Percentiles rank a stretch among this genome's conserved stretches.
Conservation (phyloP, 2,797 vertebrate genomes). For the Malurus splendens region DNA sequence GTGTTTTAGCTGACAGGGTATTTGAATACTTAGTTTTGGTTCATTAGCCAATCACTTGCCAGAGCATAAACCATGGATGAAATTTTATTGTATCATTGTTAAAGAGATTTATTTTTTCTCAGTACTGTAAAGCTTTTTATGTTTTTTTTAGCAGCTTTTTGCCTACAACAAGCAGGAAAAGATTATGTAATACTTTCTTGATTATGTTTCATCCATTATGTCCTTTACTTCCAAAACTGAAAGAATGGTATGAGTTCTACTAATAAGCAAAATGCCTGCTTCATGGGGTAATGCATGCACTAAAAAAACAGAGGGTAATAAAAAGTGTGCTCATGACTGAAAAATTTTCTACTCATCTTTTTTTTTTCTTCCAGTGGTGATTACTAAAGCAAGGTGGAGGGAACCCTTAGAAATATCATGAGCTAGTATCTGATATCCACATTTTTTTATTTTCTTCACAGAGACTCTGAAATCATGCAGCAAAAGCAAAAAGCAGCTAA, state of each 20-base stretch:
- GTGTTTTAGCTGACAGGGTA: neutral
- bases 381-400: neutral
- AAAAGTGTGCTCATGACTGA: neutral
- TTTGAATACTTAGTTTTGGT: neutral
- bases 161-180: neutral
- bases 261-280: neutral
- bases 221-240: neutral
- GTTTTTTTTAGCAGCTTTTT: neutral
- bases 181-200: neutral
- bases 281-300: neutral
- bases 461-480: constrained; percentile 78
- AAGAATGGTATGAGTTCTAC: neutral
- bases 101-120: neutral
- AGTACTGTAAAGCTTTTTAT: neutral
- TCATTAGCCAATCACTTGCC: neutral
- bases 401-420: neutral
- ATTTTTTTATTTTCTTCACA: constrained; percentile 31
- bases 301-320: neutral
- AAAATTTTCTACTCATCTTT: neutral
- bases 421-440: neutral
- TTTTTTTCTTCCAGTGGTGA: neutral
- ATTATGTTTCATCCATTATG: neutral
- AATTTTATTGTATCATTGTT: neutral
- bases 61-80: neutral
- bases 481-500: constrained; percentile 75